These are phyloP conservation scores for Drosophila prostipennis DNA, from an alignment of 2,888 invertebrate genomes.

Conservation along the genomic window DNA sequence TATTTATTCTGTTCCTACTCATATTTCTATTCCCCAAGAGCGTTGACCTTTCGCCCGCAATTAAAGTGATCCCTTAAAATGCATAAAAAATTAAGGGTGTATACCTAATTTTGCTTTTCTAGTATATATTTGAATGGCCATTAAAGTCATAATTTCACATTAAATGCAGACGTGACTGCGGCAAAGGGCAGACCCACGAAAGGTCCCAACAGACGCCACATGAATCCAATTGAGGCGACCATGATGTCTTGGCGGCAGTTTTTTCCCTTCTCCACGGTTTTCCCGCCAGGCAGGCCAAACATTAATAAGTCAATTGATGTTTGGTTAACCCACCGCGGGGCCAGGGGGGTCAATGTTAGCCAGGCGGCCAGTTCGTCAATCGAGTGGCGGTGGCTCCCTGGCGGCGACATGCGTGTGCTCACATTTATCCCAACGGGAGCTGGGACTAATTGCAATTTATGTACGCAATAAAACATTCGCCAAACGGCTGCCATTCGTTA, in stretches of 20 bases:
- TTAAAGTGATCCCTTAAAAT: conserved; percentile 44
- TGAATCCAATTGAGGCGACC: conserved; percentile 49
- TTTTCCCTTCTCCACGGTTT: conserved; percentile 6
- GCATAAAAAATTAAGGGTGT: conserved; percentile 26
- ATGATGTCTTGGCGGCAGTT: conserved; percentile 18
- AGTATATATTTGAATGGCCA: conserved; percentile 57
- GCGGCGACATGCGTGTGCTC: conserved; percentile 64
- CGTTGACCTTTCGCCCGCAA: conserved; percentile 41
- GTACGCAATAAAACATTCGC: conserved; percentile 77
- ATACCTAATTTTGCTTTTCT: conserved; percentile 18
- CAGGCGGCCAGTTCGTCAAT: conserved; percentile 62
- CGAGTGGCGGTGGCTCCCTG: conserved; percentile 46
- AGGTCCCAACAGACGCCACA: conserved; percentile 62
- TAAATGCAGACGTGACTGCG: conserved; percentile 74
- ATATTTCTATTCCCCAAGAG: neutral
- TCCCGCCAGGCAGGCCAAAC: conserved; percentile 48
- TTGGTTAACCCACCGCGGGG: conserved; percentile 71
- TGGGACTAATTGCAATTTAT: conserved; percentile 77
- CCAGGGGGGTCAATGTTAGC: conserved; percentile 15
- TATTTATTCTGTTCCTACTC: neutral
- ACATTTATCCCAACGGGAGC: conserved; percentile 72
- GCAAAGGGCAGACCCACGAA: conserved; percentile 24
- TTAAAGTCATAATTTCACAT: conserved; percentile 76
- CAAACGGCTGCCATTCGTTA: conserved; percentile 68
- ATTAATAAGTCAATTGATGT: conserved; percentile 78